These are phyloP conservation scores for Nomada goodeniana DNA, from an alignment of 2,888 invertebrate genomes.

Conservation along the genomic window DNA sequence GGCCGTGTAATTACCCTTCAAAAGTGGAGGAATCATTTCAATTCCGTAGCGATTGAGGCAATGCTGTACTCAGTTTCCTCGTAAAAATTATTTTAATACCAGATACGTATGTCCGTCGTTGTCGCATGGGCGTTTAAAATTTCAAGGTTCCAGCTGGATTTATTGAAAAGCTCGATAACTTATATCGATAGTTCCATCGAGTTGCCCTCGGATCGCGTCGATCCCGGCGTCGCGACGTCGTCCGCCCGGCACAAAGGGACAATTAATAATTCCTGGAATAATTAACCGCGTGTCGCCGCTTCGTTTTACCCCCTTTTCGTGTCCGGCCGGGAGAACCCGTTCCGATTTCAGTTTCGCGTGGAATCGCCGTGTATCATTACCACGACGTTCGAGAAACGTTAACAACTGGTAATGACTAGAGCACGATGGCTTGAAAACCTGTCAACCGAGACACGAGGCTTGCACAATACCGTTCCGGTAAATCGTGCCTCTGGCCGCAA, in stretches of 20 bases:
- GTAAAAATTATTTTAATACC: too few relatives aligned
- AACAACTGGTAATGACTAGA: slow-evolving; percentile 62
- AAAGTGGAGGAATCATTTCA: neutral
- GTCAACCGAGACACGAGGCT: slow-evolving; percentile 70
- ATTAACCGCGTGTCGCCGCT: slow-evolving; percentile 19
- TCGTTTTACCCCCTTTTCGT: neutral
- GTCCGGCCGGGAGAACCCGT: slow-evolving; percentile 34
- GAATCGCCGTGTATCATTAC: slow-evolving; percentile 67
- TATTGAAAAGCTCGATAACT: too few relatives aligned
- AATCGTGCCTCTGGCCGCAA: slow-evolving; percentile 56
- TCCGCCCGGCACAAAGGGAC: slow-evolving; percentile 18
- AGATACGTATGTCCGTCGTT: too few relatives aligned
- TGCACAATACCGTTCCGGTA: slow-evolving; percentile 66
- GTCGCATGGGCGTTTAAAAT: too few relatives aligned
- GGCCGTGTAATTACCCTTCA: slow-evolving; percentile 14
- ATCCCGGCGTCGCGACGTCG: slow-evolving; percentile 22
- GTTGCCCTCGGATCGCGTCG: neutral
- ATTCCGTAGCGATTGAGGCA: too few relatives aligned
- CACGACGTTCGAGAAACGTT: slow-evolving; percentile 58
- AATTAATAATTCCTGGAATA: slow-evolving; percentile 56
- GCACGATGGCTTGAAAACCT: slow-evolving; percentile 68
- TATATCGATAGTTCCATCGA: neutral
- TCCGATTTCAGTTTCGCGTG: slow-evolving; percentile 52
- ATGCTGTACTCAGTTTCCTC: too few relatives aligned
- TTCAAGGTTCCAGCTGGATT: too few relatives aligned